Base-by-base conservation (phyloP, 2,797 vertebrate genomes). In the Catamblyrhynchus diadema region DNA sequence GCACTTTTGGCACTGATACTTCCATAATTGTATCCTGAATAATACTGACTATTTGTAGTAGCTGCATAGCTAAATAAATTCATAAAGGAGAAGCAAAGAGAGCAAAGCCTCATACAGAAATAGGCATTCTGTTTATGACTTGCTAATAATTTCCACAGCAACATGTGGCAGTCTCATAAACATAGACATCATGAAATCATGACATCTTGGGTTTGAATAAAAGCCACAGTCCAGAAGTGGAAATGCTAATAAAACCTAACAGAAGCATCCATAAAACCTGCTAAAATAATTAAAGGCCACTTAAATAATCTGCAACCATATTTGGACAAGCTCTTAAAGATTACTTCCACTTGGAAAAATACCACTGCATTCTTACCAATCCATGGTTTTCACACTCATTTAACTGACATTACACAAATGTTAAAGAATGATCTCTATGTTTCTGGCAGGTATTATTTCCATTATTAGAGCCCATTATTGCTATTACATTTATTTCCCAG, bases 281-380 rank as follows among this genome's bases (percentile, higher is more conserved):
- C 30, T 69, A 39, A 89, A 97, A 88, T 72, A 89, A 95, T 78
- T 47, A 84, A 83, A 93, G n/a, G 23, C n/a, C 53, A 95, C 71
- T 80, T 92, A 80, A 96, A 94, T 65, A 66, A 90, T 86, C 86
- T 86, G 22, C 53, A 86, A 94, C 24, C 33, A 25, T 75, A 95
- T 96, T 42, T 88, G 70, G 72, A 88, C 32, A 95, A 91, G 25
- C 42, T 93, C 56, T 93, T 88, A 83, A 87, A 92, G 35, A 93
- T 53, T 93, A 94, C 59, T 94, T 94, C 39, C 30, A 71, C 77
- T 91, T 96, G 69, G 75, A 96, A 41, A 92, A 97, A 97, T 69
- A 81, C 25, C 59, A 92, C 20, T 64, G 45, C 33, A 35, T 88
- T 86, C 60, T 83, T 86, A 93, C 23, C 48, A 96, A 78, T 57